phyloP scores from a whole-genome alignment of 1,140 invertebrate species.

The Lamellibrachia luymesi region DNA sequence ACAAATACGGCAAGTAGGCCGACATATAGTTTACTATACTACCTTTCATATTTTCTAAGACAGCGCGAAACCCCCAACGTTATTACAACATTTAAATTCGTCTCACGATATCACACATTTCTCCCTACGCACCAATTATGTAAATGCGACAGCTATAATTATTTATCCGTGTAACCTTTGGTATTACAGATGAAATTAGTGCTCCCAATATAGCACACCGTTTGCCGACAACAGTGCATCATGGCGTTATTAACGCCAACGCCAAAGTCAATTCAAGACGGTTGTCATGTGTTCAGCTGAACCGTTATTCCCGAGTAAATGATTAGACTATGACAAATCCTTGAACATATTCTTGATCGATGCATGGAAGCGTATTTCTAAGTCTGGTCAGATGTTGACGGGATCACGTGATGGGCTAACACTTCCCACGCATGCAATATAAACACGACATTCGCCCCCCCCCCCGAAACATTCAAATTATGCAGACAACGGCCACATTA shows the following conservation, averaged over 20 bases:
- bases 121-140: not conserved
- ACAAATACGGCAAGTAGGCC: too few relatives aligned
- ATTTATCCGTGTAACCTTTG: not conserved
- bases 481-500: too few relatives aligned
- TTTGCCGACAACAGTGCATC: not conserved
- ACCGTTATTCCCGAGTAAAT: not conserved
- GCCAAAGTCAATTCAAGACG: not conserved
- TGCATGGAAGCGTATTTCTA: not conserved
- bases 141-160: not conserved
- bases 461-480: too few relatives aligned
- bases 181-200: not conserved
- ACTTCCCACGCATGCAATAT: too few relatives aligned
- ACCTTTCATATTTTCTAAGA: too few relatives aligned
- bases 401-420: too few relatives aligned
- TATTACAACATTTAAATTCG: not conserved
- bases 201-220: not conserved
- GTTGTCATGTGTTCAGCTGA: not conserved
- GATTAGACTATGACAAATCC: not conserved
- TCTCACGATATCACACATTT: not conserved
- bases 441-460: too few relatives aligned
- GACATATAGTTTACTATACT: too few relatives aligned
- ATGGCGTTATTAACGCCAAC: not conserved
- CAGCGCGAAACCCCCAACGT: not conserved
- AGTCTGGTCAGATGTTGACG: too few relatives aligned
- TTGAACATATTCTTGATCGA: not conserved